Percentiles rank a stretch among this genome's conserved stretches.
Evolutionary conservation across 1,140 invertebrate genomes (phyloP).

Genomic region (Drosophila arawakana): DNA sequence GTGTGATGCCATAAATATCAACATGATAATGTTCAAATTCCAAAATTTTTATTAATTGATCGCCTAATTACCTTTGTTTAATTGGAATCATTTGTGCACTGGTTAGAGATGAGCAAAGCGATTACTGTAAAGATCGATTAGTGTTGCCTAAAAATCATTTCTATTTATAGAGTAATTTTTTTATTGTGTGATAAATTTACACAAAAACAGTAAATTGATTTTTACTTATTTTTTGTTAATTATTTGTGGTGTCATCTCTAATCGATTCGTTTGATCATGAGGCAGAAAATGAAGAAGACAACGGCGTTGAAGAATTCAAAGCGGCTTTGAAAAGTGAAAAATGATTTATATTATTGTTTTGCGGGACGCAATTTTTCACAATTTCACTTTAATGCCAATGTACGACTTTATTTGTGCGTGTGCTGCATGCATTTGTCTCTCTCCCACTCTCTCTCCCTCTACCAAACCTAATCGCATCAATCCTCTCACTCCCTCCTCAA

Average conservation of each 20-base stretch:
- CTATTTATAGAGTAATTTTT: too few species aligned
- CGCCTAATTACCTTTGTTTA: constrained; percentile 49
- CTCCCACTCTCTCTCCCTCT: not conserved
- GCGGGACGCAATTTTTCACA: constrained; percentile 43
- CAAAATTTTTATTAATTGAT: constrained; percentile 60
- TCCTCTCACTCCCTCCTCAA: not conserved
- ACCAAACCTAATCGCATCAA: not conserved
- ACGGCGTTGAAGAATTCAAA: constrained; percentile 26
- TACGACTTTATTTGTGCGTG: constrained; percentile 50
- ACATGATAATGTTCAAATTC: constrained; percentile 57
- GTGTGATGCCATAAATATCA: constrained; percentile 41
- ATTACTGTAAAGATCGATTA: not conserved
- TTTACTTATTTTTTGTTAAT: not conserved
- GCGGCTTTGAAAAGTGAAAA: constrained; percentile 53
- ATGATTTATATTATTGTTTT: constrained; percentile 50
- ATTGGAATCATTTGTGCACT: not conserved
- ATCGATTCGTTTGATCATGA: constrained; percentile 17
- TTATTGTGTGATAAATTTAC: too few species aligned
- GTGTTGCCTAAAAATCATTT: too few species aligned
- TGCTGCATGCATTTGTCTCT: constrained; percentile 27
- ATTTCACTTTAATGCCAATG: constrained; percentile 56
- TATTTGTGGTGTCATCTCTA: constrained; percentile 34
- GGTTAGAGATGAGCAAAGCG: constrained; percentile 24
- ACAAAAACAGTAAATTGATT: too few species aligned
- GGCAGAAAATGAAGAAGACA: not conserved